Percentiles rank a stretch among this genome's conserved stretches.
Evolutionary conservation across 1,140 invertebrate species (phyloP).

Genomic region (Mercenaria mercenaria): DNA sequence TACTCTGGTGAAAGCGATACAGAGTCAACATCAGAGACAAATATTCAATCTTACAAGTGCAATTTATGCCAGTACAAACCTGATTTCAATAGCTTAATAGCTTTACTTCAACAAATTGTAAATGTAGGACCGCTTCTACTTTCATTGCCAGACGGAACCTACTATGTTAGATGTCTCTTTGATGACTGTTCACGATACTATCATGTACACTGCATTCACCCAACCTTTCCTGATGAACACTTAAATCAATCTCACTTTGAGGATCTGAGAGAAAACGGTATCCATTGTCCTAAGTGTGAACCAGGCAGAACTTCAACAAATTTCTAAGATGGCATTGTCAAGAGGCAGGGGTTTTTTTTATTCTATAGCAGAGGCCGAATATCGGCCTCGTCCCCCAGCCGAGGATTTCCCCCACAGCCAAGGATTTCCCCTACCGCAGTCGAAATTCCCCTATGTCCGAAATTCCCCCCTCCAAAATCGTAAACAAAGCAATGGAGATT

Average conservation of each 20-base stretch:
- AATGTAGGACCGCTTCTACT: conserved; percentile 27
- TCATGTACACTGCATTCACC: conserved; percentile 32
- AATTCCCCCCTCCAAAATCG: too few species aligned
- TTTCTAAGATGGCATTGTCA: neutral
- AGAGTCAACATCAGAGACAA: neutral
- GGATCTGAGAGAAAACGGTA: conserved; percentile 25
- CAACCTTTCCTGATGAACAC: conserved; percentile 35
- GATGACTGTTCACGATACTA: conserved; percentile 31
- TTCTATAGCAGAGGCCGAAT: too few species aligned
- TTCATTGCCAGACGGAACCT: conserved; percentile 8
- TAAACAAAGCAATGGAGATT: too few species aligned
- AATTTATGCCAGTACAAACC: conserved; percentile 21
- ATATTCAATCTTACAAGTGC: conserved; percentile 34
- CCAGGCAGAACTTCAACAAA: conserved; percentile 17
- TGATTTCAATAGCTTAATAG: conserved; percentile 1
- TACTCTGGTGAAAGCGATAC: conserved; percentile 41
- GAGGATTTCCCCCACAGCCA: too few species aligned
- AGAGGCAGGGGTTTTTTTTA: too few species aligned
- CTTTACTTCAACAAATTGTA: conserved; percentile 22
- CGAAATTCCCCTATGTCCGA: too few species aligned
- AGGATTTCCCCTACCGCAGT: too few species aligned
- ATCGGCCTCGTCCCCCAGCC: too few species aligned
- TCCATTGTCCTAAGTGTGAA: conserved; percentile 32
- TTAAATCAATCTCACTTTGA: conserved; percentile 34
- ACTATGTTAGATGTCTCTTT: conserved; percentile 40